Conservation (phyloP, 2,113 vertebrate species). For the Enhydra lutris region DNA sequence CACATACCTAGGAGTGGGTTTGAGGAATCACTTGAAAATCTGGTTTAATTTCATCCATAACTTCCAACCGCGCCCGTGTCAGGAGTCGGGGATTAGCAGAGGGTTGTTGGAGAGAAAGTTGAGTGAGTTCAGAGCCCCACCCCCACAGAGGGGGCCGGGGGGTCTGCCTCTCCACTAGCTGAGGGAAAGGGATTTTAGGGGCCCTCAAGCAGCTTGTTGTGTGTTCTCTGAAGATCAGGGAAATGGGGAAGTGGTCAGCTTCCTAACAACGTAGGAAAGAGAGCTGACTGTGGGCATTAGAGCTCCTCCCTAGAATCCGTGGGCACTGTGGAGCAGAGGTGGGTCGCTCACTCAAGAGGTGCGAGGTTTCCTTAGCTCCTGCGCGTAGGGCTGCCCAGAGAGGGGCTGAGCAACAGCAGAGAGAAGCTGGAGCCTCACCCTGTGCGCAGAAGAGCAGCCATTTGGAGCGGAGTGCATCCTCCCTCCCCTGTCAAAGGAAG, state of each 20-base stretch:
- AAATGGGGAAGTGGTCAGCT: accelerated
- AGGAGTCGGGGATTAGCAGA: background rate
- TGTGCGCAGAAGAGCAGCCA: accelerated
- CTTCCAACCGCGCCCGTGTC: background rate
- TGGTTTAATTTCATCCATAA: background rate
- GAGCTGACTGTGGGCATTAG: background rate
- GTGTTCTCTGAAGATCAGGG: background rate
- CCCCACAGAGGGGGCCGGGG: accelerated
- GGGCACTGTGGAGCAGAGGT: background rate
- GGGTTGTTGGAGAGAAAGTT: background rate
- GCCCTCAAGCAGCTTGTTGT: background rate
- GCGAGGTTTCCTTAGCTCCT: background rate
- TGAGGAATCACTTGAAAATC: background rate
- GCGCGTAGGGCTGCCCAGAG: accelerated
- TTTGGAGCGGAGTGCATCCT: background rate
- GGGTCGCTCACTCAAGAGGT: background rate
- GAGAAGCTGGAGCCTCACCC: background rate
- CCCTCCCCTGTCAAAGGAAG: background rate
- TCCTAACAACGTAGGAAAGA: background rate
- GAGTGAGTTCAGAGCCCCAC: background rate
- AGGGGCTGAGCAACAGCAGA: background rate
- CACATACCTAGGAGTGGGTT: background rate
- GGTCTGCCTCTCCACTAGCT: background rate
- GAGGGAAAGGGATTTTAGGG: background rate
- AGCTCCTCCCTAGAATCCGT: background rate